Percentiles rank a stretch among this genome's conserved stretches.
phyloP scores from a whole-genome alignment of 2,797 vertebrate genomes.

The Hydrolagus colliei region DNA sequence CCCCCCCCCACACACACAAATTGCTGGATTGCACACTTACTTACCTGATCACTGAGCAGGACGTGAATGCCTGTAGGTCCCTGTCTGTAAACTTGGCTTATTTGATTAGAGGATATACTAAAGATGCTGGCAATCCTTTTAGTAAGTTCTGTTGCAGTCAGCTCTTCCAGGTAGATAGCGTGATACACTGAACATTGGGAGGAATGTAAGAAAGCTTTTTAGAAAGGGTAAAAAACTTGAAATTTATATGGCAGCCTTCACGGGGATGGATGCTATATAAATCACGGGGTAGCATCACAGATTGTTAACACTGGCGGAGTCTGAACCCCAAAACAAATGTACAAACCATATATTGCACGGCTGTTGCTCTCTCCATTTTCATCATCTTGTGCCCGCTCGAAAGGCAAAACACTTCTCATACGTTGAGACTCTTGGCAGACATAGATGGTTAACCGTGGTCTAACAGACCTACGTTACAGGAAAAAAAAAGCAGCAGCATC shows the following conservation, averaged over 20 bases:
- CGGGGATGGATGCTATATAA: not conserved
- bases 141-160: conserved; percentile 79
- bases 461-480: conserved; percentile 67
- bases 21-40: not conserved
- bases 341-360: conserved; percentile 72
- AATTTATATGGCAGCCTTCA: not conserved
- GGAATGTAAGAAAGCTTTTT: not conserved
- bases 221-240: not conserved
- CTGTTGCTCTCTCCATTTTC: conserved; percentile 67
- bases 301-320: not conserved
- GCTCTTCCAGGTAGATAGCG: conserved; percentile 86
- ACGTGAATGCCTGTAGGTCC: conserved; percentile 88
- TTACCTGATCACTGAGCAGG: conserved; percentile 85
- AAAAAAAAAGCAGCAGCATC: conserved; percentile 30
- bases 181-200: conserved; percentile 67
- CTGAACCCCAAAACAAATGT: not conserved
- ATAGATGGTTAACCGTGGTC: conserved; percentile 84
- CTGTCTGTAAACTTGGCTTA: conserved; percentile 87
- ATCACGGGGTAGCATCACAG: not conserved
- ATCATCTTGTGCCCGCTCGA: conserved; percentile 64
- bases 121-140: conserved; percentile 83
- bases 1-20: no score
- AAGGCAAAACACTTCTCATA: conserved; percentile 53
- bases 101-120: conserved; percentile 75
- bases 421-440: conserved; percentile 77